Evolutionary conservation across 1,140 invertebrate species (phyloP), one percentile per base, ranked within the genome.

Genomic region (Sitodiplosis mosellana): DNA sequence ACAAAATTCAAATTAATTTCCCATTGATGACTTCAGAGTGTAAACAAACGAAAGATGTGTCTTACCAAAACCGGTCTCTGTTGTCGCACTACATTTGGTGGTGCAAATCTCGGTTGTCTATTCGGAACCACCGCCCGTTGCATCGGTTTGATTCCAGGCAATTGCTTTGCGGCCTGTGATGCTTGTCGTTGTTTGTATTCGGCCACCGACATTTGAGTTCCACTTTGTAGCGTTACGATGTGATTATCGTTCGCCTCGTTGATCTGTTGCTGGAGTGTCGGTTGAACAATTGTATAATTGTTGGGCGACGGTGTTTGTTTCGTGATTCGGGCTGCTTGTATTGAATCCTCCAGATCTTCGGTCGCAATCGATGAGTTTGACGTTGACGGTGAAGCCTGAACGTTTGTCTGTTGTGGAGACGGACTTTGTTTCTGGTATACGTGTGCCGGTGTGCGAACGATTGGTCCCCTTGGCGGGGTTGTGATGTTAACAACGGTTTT

Each of bases 401-500:
- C 14, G 18, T n/a, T 37, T 17, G 33, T 53, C 34, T 49, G 52
- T 22, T 51, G 50, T n/a, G n/a, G n/a, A n/a, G n/a, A n/a, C n/a
- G n/a, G n/a, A n/a, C n/a, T n/a, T n/a, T n/a, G n/a, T n/a, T n/a
- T n/a, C n/a, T n/a, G 21, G 33, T 46, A 17, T 41, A 41, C 6
- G 48, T 45, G 36, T 50, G 48, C 2, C 42, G 33, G 36, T 46
- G 42, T 42, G 45, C 49, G 18, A 36, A 55, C 5, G 64, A 59
- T 46, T 64, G 60, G n/a, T n/a, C n/a, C 51, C 67, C 68, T 12
- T 62, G 60, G 7, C 68, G 56, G n/a, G 18, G n/a, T 43, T 11
- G 17, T 12, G 3, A 43, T 43, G 49, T 68, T 65, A 12, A 66
- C 68, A 6, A 67, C 68, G 4, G 65, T 65, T 51, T 69, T 70